Conservation (phyloP, 2,113 vertebrate species). For the Neolamprologus brichardi region DNA sequence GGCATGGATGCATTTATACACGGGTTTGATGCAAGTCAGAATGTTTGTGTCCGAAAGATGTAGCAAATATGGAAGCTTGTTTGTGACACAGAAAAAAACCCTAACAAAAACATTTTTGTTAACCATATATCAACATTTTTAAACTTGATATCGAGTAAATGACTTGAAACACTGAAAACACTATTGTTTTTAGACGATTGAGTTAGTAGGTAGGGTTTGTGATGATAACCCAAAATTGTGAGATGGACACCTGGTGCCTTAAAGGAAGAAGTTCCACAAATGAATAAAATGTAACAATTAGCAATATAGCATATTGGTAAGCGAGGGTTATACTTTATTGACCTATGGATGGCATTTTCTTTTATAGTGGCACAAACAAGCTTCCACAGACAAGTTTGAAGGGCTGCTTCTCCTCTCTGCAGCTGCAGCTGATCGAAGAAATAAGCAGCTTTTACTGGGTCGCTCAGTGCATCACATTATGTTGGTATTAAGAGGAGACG, state of each 20-base stretch:
- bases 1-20: neutral
- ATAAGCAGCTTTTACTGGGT: neutral
- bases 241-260: neutral
- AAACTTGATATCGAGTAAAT: neutral
- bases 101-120: neutral
- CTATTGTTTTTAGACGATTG: accelerated
- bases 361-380: neutral
- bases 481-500: neutral
- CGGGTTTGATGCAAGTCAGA: neutral
- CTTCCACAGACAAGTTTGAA: neutral
- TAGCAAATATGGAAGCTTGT: accelerated
- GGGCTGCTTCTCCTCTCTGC: neutral
- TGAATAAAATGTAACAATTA: neutral
- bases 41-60: neutral
- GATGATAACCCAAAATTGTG: neutral
- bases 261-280: neutral
- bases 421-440: neutral
- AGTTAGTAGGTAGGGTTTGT: neutral
- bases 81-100: accelerated
- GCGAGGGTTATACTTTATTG: neutral
- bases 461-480: neutral
- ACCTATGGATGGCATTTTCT: neutral
- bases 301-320: neutral
- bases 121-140: neutral
- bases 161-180: neutral